Evolutionary conservation across 2,113 vertebrate genomes (phyloP), one percentile per base, ranked within the genome.

Genomic region (Syrmaticus mikado): DNA sequence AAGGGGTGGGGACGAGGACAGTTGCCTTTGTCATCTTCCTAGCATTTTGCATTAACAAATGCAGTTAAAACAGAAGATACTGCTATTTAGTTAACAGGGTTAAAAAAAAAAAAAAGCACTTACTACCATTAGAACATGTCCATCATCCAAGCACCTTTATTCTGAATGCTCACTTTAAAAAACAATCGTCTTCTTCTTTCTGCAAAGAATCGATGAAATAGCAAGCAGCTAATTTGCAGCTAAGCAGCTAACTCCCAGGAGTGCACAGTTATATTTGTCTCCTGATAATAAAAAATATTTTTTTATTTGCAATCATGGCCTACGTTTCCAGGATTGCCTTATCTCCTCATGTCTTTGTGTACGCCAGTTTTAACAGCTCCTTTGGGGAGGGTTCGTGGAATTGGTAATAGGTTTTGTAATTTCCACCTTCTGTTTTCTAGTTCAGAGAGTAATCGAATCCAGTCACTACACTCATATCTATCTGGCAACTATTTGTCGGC

Each of bases 381-480:
- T 91, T 71, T 58, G 60, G 68, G 85, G 46, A 87, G 68, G 10
- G 13, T 55, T 81, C 82, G n/a, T 57, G 46, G 75, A 87, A 91
- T 81, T 67, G 64, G 78, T 78, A 91, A 92, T 72, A 80, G 75
- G 57, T 66, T 92, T 77, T 75, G 72, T 78, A 90, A 96, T 94
- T 94, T 92, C 79, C 93, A 94, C 65, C 86, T 94, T 90, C 90
- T 88, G 82, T 83, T 96, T 92, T 72, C 79, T 74, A 71, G 72
- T 71, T 94, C 64, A 82, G 85, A 65, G 18, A 95, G 72, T 93
- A 92, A 95, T 82, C 72, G 7, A 97, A 96, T 71, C 82, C 89
- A 88, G 89, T 34, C 85, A 58, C 80, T 64, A 43, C 43, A 5
- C 62, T 2, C 3, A 1, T 43, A 83, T 53, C 83, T 92, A 52